Percentiles rank a stretch among this genome's conserved stretches.
phyloP scores from a whole-genome alignment of 2,113 vertebrate genomes.

The Nanorana parkeri region DNA sequence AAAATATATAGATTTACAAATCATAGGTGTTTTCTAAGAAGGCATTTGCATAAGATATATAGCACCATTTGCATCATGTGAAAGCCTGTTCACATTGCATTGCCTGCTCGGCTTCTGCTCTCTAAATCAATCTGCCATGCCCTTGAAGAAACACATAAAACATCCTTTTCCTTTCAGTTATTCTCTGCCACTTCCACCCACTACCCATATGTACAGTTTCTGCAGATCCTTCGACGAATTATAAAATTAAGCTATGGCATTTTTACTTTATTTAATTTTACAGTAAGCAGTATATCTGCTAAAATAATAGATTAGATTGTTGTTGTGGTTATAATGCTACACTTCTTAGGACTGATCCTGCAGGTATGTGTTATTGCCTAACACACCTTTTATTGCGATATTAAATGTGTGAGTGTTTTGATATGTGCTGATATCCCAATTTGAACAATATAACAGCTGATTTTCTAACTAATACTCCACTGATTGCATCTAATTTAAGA shows the following conservation, averaged over 20 bases:
- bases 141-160: slow-evolving; percentile 62
- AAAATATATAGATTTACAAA: not conserved
- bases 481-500: too few species aligned
- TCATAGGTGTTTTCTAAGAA: not conserved
- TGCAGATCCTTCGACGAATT: slow-evolving; percentile 55
- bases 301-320: not conserved
- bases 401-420: too few species aligned
- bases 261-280: slow-evolving; percentile 30
- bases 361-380: too few species aligned
- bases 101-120: slow-evolving; percentile 59
- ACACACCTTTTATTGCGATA: too few species aligned
- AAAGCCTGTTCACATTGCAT: slow-evolving; percentile 5
- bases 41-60: slow-evolving; percentile 11
- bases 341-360: too few species aligned
- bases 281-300: slow-evolving; percentile 5
- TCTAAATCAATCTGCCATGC: slow-evolving; percentile 60
- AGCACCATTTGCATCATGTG: slow-evolving; percentile 10
- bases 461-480: too few species aligned
- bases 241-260: slow-evolving; percentile 55
- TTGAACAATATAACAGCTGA: too few species aligned
- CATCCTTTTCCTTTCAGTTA: slow-evolving; percentile 56
- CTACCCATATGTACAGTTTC: slow-evolving; percentile 61
- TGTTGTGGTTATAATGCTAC: not conserved
- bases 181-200: slow-evolving; percentile 60
- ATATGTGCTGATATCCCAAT: too few species aligned